Evolutionary conservation across 2,888 invertebrate species (phyloP).

Genomic region (Serripes groenlandicus): DNA sequence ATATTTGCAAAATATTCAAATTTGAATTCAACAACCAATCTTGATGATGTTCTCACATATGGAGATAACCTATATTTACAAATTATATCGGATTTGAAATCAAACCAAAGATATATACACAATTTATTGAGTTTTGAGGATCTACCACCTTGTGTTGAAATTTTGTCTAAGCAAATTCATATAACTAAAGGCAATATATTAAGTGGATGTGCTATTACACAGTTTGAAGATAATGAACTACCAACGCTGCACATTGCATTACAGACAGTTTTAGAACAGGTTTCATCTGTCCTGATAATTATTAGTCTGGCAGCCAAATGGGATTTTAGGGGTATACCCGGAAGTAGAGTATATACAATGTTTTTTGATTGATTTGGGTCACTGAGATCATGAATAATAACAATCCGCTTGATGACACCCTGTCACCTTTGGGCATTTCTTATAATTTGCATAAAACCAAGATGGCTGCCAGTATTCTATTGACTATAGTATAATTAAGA

Average conservation of each 20-base stretch:
- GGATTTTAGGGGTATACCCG: too few species aligned
- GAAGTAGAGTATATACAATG: too few species aligned
- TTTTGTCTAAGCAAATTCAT: neutral
- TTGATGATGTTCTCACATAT: constrained; percentile 28
- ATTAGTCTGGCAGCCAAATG: too few species aligned
- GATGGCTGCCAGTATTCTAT: too few species aligned
- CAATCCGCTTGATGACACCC: too few species aligned
- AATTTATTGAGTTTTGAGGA: constrained; percentile 35
- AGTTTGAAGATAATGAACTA: constrained; percentile 1
- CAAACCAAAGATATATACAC: neutral
- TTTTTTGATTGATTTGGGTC: too few species aligned
- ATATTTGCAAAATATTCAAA: constrained; percentile 27
- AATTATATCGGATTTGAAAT: constrained; percentile 1
- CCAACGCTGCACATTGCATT: constrained; percentile 31
- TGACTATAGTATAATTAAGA: too few species aligned
- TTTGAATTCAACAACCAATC: neutral
- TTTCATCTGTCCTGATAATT: constrained; percentile 6
- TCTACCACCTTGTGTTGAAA: constrained; percentile 20
- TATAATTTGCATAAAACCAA: too few species aligned
- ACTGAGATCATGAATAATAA: too few species aligned
- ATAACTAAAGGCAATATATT: constrained; percentile 21
- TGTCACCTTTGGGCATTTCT: too few species aligned
- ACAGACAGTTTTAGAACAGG: constrained; percentile 7
- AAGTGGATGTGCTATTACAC: constrained; percentile 10
- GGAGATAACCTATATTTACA: constrained; percentile 24